phyloP scores from a whole-genome alignment of 2,113 vertebrate species.

The Corythornis vintsioides region DNA sequence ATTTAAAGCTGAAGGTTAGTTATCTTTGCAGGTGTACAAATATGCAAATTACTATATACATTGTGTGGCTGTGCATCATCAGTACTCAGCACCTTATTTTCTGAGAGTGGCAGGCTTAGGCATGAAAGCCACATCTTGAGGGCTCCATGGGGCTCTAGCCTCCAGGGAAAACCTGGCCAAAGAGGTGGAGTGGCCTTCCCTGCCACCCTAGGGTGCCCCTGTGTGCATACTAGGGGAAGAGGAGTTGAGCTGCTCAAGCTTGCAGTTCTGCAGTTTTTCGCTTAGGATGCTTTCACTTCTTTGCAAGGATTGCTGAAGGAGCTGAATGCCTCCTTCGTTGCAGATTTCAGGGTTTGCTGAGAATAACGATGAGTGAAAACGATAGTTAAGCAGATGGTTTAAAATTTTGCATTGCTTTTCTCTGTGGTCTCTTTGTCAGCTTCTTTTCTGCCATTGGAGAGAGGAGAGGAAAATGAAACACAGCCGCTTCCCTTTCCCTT shows the following conservation, averaged over 20 bases:
- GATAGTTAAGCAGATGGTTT: conserved; percentile 16
- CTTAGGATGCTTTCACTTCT: neutral
- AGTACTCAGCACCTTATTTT: accelerated
- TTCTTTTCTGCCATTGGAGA: conserved; percentile 20
- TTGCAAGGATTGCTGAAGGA: neutral
- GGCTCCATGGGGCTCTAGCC: neutral
- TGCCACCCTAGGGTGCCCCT: accelerated
- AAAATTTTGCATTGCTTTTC: neutral
- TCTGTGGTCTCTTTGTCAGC: neutral
- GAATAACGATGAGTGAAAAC: neutral
- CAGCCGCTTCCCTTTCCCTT: neutral
- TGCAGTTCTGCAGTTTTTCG: accelerated
- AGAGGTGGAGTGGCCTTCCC: neutral
- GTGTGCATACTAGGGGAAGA: neutral
- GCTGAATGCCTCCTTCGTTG: neutral
- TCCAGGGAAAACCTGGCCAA: neutral
- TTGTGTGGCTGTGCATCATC: accelerated
- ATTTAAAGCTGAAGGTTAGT: neutral
- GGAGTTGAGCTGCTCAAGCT: neutral
- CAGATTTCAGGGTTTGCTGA: neutral
- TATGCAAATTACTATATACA: accelerated
- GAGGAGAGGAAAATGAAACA: conserved; percentile 3
- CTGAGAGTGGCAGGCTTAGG: accelerated
- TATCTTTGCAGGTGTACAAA: neutral
- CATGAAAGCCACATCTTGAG: accelerated